These are phyloP conservation scores for Nyctereutes procyonoides DNA, from an alignment of 2,113 vertebrate genomes.

Conservation along the genomic window DNA sequence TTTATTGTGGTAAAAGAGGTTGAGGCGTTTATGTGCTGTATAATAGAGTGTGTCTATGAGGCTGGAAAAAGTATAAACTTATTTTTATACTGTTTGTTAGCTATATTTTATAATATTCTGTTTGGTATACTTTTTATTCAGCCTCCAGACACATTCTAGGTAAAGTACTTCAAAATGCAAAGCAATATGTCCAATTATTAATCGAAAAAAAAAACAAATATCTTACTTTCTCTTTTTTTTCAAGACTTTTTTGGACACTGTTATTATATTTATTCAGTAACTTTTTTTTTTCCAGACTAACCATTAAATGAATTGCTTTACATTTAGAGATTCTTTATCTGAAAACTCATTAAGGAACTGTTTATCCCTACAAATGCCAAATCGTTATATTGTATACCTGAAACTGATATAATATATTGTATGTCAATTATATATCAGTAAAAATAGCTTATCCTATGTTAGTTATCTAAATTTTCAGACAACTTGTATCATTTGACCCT, in stretches of 20 bases:
- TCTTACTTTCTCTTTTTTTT: constrained; percentile 11
- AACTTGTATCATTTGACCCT: not conserved
- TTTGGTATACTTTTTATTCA: constrained; percentile 6
- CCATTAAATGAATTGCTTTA: not conserved
- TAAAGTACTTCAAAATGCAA: not conserved
- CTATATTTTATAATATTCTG: not conserved
- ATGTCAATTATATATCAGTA: not conserved
- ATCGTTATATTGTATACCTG: not conserved
- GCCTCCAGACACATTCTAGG: not conserved
- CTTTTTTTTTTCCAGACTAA: not conserved
- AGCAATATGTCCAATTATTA: not conserved
- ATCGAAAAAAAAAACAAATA: not conserved
- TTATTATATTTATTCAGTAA: not conserved
- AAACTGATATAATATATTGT: not conserved
- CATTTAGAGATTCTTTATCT: constrained; percentile 12
- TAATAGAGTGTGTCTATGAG: not conserved
- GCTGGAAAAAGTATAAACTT: not conserved
- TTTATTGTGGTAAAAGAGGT: not conserved
- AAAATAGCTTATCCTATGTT: constrained; percentile 17
- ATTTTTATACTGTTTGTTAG: not conserved
- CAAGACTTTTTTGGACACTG: not conserved
- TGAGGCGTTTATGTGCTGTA: not conserved
- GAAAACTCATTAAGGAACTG: not conserved
- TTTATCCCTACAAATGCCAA: not conserved
- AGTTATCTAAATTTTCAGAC: constrained; percentile 1